phyloP scores from a whole-genome alignment of 64 coral and sea anemone genomes.

The Porites lutea region DNA sequence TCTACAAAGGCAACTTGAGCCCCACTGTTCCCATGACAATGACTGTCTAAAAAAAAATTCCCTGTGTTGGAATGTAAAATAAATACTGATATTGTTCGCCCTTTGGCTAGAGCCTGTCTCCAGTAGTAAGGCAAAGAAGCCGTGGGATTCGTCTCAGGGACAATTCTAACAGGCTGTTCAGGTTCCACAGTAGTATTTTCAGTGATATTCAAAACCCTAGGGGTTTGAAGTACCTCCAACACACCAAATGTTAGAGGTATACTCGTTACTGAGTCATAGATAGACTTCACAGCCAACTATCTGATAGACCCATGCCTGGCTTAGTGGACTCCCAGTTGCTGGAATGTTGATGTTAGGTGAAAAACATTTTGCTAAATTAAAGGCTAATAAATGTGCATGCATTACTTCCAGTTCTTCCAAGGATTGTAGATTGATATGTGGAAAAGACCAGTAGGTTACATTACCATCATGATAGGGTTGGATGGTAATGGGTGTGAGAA shows the following conservation, averaged over 20 bases:
- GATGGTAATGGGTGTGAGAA: slow-evolving; percentile 21
- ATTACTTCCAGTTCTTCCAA: slow-evolving; percentile 42
- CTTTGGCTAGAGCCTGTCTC: too few relatives aligned
- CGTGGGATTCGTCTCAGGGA: too few relatives aligned
- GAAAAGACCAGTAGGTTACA: slow-evolving; percentile 42
- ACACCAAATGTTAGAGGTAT: slow-evolving; percentile 4
- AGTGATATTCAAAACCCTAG: not conserved
- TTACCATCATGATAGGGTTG: not conserved
- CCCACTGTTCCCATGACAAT: too few relatives aligned
- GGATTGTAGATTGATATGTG: slow-evolving; percentile 46
- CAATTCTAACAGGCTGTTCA: slow-evolving; percentile 2
- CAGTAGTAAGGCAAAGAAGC: too few relatives aligned
- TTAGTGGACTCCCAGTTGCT: not conserved
- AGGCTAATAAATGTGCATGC: slow-evolving; percentile 52
- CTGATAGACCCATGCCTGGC: slow-evolving; percentile 21
- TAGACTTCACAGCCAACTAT: not conserved
- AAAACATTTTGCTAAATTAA: slow-evolving; percentile 54
- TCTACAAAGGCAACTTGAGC: not conserved
- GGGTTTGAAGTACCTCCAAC: not conserved
- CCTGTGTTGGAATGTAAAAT: slow-evolving; percentile 8
- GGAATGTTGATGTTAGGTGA: not conserved
- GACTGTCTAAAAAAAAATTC: slow-evolving; percentile 9
- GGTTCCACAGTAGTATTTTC: too few relatives aligned
- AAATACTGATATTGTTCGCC: not conserved
- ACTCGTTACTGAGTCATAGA: slow-evolving; percentile 1